Conservation (phyloP, 2,888 invertebrate species). For the Macrophya alboannulata region DNA sequence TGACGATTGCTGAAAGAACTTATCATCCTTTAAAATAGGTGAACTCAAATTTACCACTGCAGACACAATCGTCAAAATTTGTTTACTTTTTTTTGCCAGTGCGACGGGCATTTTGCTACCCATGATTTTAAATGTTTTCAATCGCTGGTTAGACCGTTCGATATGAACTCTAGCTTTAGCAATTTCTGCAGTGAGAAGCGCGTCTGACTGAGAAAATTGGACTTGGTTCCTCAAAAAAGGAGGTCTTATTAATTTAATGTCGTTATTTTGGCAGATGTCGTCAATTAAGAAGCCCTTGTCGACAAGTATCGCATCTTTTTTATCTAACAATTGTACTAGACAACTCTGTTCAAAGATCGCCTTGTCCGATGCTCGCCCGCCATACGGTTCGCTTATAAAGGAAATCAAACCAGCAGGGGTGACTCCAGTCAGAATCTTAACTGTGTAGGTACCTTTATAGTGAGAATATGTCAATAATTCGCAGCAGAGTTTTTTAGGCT, state of each 20-base stretch:
- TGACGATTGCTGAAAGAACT: neutral
- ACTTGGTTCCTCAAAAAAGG: conserved; percentile 56
- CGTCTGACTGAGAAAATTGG: conserved; percentile 59
- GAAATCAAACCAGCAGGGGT: conserved; percentile 60
- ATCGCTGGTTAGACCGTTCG: conserved; percentile 59
- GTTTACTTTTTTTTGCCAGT: conserved; percentile 43
- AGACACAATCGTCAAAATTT: conserved; percentile 55
- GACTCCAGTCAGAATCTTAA: conserved; percentile 61
- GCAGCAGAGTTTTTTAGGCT: conserved; percentile 38
- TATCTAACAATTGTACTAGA: conserved; percentile 43
- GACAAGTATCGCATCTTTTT: conserved; percentile 65
- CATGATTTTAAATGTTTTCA: conserved; percentile 56
- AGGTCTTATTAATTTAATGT: conserved; percentile 60
- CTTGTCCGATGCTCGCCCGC: conserved; percentile 60
- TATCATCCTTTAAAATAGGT: conserved; percentile 51
- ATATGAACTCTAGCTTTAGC: conserved; percentile 61
- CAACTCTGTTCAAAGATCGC: conserved; percentile 54
- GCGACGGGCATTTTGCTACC: conserved; percentile 45
- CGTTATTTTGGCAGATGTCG: conserved; percentile 61
- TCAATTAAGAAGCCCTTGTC: conserved; percentile 66
- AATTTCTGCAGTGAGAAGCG: conserved; percentile 54
- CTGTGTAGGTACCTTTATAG: conserved; percentile 61
- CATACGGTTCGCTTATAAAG: conserved; percentile 61
- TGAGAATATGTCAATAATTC: conserved; percentile 59
- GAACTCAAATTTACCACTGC: conserved; percentile 54